phyloP scores from a whole-genome alignment of 37 sponge, comb jelly and placozoan species.

The Hormiphora californensis region DNA sequence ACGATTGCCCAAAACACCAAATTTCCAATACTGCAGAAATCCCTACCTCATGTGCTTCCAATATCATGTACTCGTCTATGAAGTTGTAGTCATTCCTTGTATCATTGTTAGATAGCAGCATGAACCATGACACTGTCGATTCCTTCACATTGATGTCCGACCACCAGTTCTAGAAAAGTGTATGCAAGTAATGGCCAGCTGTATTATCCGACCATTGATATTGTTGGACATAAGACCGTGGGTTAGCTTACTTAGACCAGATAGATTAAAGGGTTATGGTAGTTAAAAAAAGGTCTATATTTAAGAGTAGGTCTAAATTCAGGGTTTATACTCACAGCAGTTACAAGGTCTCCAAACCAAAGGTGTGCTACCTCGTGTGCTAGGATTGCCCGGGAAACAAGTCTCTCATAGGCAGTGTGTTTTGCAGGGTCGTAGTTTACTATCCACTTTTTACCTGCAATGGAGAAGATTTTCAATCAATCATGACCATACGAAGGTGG shows the following conservation, averaged over 20 bases:
- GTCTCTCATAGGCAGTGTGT: background rate
- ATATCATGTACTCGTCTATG: conserved; percentile 30
- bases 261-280: too few species aligned
- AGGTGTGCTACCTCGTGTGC: conserved; percentile 45
- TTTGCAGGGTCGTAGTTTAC: background rate
- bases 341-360: conserved; percentile 46
- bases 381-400: background rate
- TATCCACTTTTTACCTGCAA: conserved; percentile 14
- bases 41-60: background rate
- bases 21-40: background rate
- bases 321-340: conserved; percentile 14
- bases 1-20: too few species aligned
- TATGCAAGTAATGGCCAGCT: too few species aligned
- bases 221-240: too few species aligned
- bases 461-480: too few species aligned
- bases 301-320: too few species aligned
- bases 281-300: too few species aligned
- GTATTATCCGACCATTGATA: too few species aligned
- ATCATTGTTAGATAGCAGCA: background rate
- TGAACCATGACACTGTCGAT: conserved; percentile 41
- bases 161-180: conserved; percentile 23
- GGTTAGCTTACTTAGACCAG: too few species aligned
- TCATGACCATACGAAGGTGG: too few species aligned
- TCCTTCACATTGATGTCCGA: conserved; percentile 13
- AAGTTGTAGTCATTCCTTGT: background rate